A percentile compares a stretch with the other conserved stretches of the same genome.
phyloP scores from a whole-genome alignment of 2,113 vertebrate genomes.

The Dromaius novaehollandiae region DNA sequence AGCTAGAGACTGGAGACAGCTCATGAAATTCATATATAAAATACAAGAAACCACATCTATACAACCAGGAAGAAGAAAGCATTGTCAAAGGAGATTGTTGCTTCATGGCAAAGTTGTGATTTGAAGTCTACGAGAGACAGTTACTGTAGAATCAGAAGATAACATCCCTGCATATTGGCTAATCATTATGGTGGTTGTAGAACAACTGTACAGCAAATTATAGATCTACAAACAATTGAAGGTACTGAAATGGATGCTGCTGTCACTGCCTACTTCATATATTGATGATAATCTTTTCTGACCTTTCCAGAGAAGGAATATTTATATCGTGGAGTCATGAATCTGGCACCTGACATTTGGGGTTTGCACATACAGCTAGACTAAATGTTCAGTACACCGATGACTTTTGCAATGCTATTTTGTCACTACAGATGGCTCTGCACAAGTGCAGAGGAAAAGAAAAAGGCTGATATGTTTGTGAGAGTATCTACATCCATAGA shows the following conservation, averaged over 20 bases:
- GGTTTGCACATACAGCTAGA: slow-evolving; percentile 44
- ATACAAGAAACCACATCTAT: background rate
- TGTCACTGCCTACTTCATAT: slow-evolving; percentile 58
- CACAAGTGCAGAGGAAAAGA: slow-evolving; percentile 14
- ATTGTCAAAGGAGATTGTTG: background rate
- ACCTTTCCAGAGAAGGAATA: slow-evolving; percentile 61
- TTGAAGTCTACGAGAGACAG: background rate
- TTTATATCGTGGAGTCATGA: slow-evolving; percentile 56
- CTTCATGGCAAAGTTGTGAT: background rate
- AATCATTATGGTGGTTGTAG: slow-evolving; percentile 50
- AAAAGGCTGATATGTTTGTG: background rate
- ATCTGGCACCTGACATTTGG: slow-evolving; percentile 66
- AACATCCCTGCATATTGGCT: background rate
- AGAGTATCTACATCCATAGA: background rate
- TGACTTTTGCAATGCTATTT: slow-evolving; percentile 52
- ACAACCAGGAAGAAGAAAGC: background rate
- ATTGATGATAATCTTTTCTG: slow-evolving; percentile 57
- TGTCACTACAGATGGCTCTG: slow-evolving; percentile 61
- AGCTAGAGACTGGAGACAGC: background rate
- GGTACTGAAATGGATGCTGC: slow-evolving; percentile 13
- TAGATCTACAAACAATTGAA: slow-evolving; percentile 25
- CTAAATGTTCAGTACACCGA: slow-evolving; percentile 56
- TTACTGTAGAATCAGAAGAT: slow-evolving; percentile 22
- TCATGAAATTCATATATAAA: background rate
- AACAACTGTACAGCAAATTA: slow-evolving; percentile 59